Conservation (phyloP, 2,888 invertebrate genomes). For the Apodemia hepburni region DNA sequence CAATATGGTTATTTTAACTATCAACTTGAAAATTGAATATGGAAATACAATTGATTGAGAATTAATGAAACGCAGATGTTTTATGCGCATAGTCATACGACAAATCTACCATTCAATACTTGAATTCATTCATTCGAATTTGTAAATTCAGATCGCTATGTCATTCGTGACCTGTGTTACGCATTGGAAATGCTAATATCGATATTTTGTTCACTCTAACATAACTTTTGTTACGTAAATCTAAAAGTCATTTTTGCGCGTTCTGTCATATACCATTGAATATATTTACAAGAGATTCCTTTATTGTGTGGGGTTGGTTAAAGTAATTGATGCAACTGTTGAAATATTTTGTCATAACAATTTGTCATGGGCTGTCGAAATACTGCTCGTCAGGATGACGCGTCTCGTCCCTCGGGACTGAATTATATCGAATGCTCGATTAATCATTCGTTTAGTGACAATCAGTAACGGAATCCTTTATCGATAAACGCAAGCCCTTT, state of each 20-base stretch:
- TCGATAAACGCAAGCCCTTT: conserved; percentile 49
- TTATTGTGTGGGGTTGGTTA: conserved; percentile 49
- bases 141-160: conserved; percentile 55
- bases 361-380: conserved; percentile 73
- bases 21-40: conserved; percentile 14
- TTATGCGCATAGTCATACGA: conserved; percentile 44
- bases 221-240: conserved; percentile 20
- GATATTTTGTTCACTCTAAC: conserved; percentile 1
- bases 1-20: conserved; percentile 3
- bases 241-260: background rate
- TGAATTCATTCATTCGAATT: conserved; percentile 50
- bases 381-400: conserved; percentile 65
- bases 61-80: conserved; percentile 20
- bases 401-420: conserved; percentile 52
- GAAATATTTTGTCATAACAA: conserved; percentile 80
- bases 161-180: conserved; percentile 50
- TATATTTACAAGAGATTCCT: conserved; percentile 37
- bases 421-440: conserved; percentile 69
- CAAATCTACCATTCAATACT: conserved; percentile 39
- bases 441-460: conserved; percentile 66
- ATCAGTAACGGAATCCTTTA: conserved; percentile 60
- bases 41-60: conserved; percentile 13
- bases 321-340: conserved; percentile 68
- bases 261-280: conserved; percentile 21
- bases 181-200: conserved; percentile 35